Evolutionary conservation across 2,888 invertebrate genomes (phyloP).

Genomic region (Chromoteleia sp.): DNA sequence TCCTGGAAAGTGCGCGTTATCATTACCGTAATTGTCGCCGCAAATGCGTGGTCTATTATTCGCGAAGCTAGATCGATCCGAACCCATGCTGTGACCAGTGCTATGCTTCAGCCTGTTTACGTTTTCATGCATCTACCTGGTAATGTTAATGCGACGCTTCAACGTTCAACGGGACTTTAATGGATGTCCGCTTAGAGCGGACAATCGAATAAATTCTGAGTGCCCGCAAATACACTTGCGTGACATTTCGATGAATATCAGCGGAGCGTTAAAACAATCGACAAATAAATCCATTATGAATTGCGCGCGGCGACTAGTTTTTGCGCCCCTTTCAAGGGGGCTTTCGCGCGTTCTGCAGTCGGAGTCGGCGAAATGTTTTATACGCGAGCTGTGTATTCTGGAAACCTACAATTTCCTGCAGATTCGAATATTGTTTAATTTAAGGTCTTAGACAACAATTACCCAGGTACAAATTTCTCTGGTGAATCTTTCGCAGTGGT

Average conservation of each 20-base stretch:
- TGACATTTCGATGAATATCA: constrained; percentile 61
- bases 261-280: constrained; percentile 54
- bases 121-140: constrained; percentile 71
- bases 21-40: constrained; percentile 70
- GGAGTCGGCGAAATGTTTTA: constrained; percentile 4
- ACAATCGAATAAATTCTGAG: constrained; percentile 70
- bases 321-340: constrained; percentile 20
- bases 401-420: neutral
- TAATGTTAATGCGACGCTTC: constrained; percentile 70
- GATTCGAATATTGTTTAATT: no score
- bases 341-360: constrained; percentile 7
- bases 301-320: neutral
- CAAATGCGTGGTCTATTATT: constrained; percentile 72
- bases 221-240: constrained; percentile 54
- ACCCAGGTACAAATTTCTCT: no score
- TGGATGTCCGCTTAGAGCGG: constrained; percentile 68
- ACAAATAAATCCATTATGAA: constrained; percentile 62
- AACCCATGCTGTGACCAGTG: constrained; percentile 70
- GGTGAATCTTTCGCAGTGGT: no score
- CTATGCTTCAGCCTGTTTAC: constrained; percentile 71
- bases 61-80: constrained; percentile 71
- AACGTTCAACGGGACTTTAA: constrained; percentile 70
- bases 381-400: neutral
- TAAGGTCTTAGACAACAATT: no score
- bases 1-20: constrained; percentile 69